Conservation (phyloP, 1,140 invertebrate species). For the Drosophila bocki region DNA sequence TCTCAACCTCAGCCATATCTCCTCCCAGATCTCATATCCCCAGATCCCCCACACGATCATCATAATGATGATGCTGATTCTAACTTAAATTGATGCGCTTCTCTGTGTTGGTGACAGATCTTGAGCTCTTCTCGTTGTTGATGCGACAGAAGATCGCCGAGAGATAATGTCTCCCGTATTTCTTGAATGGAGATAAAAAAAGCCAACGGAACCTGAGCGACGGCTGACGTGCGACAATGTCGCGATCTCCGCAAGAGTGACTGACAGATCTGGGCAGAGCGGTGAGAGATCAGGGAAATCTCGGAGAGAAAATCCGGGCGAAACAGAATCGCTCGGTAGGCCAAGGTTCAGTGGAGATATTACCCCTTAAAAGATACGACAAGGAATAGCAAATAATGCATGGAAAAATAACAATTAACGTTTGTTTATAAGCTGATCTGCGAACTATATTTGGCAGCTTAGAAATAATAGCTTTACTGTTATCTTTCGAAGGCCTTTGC, state of each 20-base stretch:
- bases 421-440: too few relatives aligned
- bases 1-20: slow-evolving; percentile 43
- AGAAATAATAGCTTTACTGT: background rate
- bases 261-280: slow-evolving; percentile 15
- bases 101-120: slow-evolving; percentile 61
- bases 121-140: slow-evolving; percentile 46
- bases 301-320: slow-evolving; percentile 9
- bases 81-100: slow-evolving; percentile 69
- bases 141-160: slow-evolving; percentile 47
- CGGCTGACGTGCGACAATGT: slow-evolving; percentile 71
- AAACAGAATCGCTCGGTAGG: slow-evolving; percentile 38
- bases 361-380: slow-evolving; percentile 5
- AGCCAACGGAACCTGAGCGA: slow-evolving; percentile 50
- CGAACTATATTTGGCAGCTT: background rate
- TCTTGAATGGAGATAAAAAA: slow-evolving; percentile 67
- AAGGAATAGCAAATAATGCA: background rate
- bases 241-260: slow-evolving; percentile 60
- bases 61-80: slow-evolving; percentile 64
- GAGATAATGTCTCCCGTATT: slow-evolving; percentile 66
- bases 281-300: slow-evolving; percentile 10
- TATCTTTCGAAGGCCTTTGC: background rate
- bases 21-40: slow-evolving; percentile 24
- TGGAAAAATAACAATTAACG: background rate
- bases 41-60: slow-evolving; percentile 28
- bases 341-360: slow-evolving; percentile 50